Base-by-base conservation (phyloP, 2,797 vertebrate genomes). In the Corythornis leucogaster region DNA sequence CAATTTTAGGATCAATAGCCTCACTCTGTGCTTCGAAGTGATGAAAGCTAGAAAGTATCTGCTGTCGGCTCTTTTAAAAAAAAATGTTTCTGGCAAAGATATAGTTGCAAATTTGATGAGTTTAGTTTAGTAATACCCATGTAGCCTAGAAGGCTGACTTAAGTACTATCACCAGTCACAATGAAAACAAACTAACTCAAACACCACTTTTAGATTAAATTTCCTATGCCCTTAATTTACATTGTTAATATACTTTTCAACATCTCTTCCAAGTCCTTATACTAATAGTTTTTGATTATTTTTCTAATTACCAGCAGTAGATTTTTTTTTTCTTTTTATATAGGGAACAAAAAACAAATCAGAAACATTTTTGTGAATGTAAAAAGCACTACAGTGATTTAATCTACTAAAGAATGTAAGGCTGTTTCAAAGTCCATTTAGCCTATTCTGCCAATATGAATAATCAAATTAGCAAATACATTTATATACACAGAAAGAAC, bases 1-100 rank as follows among this genome's bases (percentile, higher is more conserved):
- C 96, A 98, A 98, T 98, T 98, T 98, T 92, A 94, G 97, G 97
- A 98, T 98, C 98, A 98, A 97, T 98, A 97, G 97, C 67, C 78
- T 97, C 97, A 95, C 93, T 96, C 85, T 95, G 90, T 91, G 94
- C 86, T 96, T 87, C 94, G 94, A 95, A 96, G 97, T 97, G 97
- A 97, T 96, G 97, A 97, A 97, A 98, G 97, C 97, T 97, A 96
- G 96, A 95, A 98, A 95, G 96, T 97, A 94, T 97, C 96, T 97
- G 96, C 91, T 97, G 92, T 95, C 63, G 88, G 95, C 91, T 91
- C 94, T 91, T 94, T 96, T 94, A 48, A 92, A 40, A 38, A 38
- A 38, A 96, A 95, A 92, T 93, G 70, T 92, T 93, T 95, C 95
- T 95, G 94, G 91, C 87, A 96, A 97, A 96, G 89, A 90, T 84